Evolutionary conservation across 2,888 invertebrate genomes (phyloP), one percentile per base, ranked within the genome.

Genomic region (Actias luna): DNA sequence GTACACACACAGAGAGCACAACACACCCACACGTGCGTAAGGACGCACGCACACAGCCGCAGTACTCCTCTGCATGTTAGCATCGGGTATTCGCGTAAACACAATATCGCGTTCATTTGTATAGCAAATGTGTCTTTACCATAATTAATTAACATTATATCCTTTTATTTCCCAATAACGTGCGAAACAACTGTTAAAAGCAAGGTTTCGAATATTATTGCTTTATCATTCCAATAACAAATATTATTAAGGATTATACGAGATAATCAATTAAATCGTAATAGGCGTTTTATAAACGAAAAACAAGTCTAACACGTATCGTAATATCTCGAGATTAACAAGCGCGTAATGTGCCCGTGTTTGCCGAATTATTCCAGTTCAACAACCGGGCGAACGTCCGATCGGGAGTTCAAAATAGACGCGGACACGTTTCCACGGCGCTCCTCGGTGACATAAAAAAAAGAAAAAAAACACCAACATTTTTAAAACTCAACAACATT

Each of bases 311-410:
- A 72, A 66, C 75, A 69, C 74, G 79, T 79, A 82, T 82, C 80
- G 79, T 84, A 85, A 83, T 80, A 82, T 83, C 76, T 74, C 67
- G 73, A 87, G 86, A 87, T 87, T 85, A 87, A 85, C 83, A 87
- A 83, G 85, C 86, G 84, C 81, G 87, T 87, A 88, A 88, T 87
- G 82, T 85, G 88, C 82, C 82, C 76, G 83, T 87, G 89, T 91
- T 92, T 91, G 92, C 92, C 92, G 92, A 92, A 92, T 89, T 89
- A 89, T 89, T 87, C 82, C 89, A 91, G 92, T 91, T 92, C 92
- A 92, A 91, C 88, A 90, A 92, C 91, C 91, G 88, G 85, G 83
- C 87, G 86, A 84, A 79, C 84, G 88, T 77, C 84, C 89, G 87
- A 84, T 85, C 85, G 85, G 85, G 85, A 84, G 89, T 90, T 89